A percentile compares a stretch with the other conserved stretches of the same genome.
Evolutionary conservation across 2,797 vertebrate genomes (phyloP).

Genomic region (Anabas testudineus): DNA sequence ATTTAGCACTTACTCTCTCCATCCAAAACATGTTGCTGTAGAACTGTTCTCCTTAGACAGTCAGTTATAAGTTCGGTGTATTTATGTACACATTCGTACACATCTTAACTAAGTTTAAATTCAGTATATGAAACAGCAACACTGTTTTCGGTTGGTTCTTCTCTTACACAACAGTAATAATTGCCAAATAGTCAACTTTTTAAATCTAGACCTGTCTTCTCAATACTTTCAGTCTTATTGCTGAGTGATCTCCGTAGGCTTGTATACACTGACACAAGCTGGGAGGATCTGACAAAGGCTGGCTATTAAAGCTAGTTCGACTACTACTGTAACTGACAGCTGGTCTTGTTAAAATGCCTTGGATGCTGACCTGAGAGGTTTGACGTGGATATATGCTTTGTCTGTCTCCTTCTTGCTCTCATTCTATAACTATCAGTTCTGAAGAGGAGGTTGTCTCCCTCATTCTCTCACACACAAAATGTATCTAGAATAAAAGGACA

Average conservation of each 20-base stretch:
- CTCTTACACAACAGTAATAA: slow-evolving; percentile 39
- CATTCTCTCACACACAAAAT: slow-evolving; percentile 21
- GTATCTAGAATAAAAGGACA: slow-evolving; percentile 34
- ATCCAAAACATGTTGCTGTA: slow-evolving; percentile 1
- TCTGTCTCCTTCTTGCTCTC: slow-evolving; percentile 44
- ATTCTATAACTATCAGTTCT: slow-evolving; percentile 46
- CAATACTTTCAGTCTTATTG: slow-evolving; percentile 37
- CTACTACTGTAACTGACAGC: slow-evolving; percentile 66
- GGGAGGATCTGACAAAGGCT: slow-evolving; percentile 61
- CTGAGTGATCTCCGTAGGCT: slow-evolving; percentile 42
- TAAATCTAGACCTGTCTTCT: slow-evolving; percentile 32
- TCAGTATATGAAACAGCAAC: background rate
- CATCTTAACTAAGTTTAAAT: slow-evolving; percentile 1
- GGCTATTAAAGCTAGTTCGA: slow-evolving; percentile 64
- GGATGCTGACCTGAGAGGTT: slow-evolving; percentile 40
- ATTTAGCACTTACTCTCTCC: slow-evolving; percentile 1
- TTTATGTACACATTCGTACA: slow-evolving; percentile 9
- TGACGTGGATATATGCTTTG: slow-evolving; percentile 39
- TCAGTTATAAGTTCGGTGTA: slow-evolving; percentile 2
- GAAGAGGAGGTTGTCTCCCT: slow-evolving; percentile 23
- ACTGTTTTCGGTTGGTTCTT: slow-evolving; percentile 20
- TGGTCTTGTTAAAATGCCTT: slow-evolving; percentile 66
- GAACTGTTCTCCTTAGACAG: background rate
- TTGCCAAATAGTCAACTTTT: background rate
- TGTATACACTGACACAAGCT: slow-evolving; percentile 51